Percentiles rank a stretch among this genome's conserved stretches.
Evolutionary conservation across 1,140 invertebrate genomes (phyloP).

Genomic region (Cryptotermes secundus): DNA sequence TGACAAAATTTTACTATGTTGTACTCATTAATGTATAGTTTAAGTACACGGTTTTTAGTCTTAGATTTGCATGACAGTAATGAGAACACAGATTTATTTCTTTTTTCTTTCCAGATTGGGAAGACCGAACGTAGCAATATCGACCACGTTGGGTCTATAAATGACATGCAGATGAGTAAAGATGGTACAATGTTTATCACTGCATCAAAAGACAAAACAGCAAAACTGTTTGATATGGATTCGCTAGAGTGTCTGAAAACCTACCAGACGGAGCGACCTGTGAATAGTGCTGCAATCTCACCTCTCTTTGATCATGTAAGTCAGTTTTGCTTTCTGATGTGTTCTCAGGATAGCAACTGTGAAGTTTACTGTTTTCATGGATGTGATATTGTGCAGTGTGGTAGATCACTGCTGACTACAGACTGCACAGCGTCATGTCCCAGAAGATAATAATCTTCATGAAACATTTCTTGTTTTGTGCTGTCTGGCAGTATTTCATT

Average conservation of each 20-base stretch:
- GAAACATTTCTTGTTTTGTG: too few species aligned
- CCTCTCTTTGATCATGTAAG: slow-evolving; percentile 89
- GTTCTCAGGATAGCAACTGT: too few species aligned
- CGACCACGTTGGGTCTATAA: slow-evolving; percentile 85
- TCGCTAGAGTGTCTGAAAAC: slow-evolving; percentile 85
- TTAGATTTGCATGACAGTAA: too few species aligned
- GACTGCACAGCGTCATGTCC: too few species aligned
- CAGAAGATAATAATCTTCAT: too few species aligned
- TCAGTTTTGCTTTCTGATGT: slow-evolving; percentile 28
- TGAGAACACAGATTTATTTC: not conserved
- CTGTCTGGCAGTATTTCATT: too few species aligned
- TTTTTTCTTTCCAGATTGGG: slow-evolving; percentile 68
- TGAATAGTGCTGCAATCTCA: slow-evolving; percentile 95
- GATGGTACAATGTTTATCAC: slow-evolving; percentile 96
- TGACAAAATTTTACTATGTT: too few species aligned
- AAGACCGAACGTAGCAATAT: slow-evolving; percentile 73
- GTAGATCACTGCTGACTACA: too few species aligned
- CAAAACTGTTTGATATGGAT: slow-evolving; percentile 90
- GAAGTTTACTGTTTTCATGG: too few species aligned
- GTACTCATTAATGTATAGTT: too few species aligned
- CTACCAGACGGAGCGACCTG: slow-evolving; percentile 94
- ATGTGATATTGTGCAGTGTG: too few species aligned
- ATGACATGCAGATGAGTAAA: slow-evolving; percentile 92
- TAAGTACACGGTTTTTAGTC: too few species aligned
- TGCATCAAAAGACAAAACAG: slow-evolving; percentile 90